Evolutionary conservation across 2,888 invertebrate genomes (phyloP).

Genomic region (Meliscaeva auricollis): DNA sequence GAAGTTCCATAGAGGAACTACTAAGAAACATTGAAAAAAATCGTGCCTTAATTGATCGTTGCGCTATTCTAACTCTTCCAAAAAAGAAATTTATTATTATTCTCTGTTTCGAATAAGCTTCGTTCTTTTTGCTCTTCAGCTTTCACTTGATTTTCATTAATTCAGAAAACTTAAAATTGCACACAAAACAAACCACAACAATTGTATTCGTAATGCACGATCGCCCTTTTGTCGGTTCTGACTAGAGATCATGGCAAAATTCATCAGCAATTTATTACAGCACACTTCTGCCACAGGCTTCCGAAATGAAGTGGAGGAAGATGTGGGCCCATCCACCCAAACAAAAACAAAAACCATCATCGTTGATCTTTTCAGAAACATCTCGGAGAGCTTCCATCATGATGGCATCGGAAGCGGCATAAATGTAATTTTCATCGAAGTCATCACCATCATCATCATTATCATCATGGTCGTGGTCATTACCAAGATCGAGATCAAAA

Average conservation of each 20-base stretch:
- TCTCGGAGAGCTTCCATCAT: conserved; percentile 45
- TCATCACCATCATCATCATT: conserved; percentile 61
- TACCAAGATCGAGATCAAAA: conserved; percentile 58
- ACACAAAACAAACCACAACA: conserved; percentile 23
- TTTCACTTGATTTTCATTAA: conserved; percentile 30
- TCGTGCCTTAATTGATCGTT: no score
- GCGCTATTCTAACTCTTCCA: no score
- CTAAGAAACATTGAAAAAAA: no score
- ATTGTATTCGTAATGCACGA: conserved; percentile 48
- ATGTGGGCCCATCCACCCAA: neutral
- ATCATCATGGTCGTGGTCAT: conserved; percentile 41
- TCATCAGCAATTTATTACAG: conserved; percentile 65
- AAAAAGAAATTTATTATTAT: neutral
- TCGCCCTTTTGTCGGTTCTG: conserved; percentile 25
- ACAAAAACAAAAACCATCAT: conserved; percentile 12
- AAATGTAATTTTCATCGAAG: conserved; percentile 71
- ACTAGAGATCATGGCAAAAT: conserved; percentile 32
- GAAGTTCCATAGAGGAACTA: no score
- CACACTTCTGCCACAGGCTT: conserved; percentile 65
- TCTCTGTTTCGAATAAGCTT: neutral
- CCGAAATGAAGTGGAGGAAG: neutral
- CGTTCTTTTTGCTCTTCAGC: neutral
- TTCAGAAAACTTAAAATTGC: conserved; percentile 38
- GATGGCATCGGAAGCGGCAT: conserved; percentile 55
- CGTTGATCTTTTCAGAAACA: neutral